These are phyloP conservation scores for Torymus aiolomorphi DNA, from an alignment of 2,888 invertebrate genomes.

Conservation along the genomic window DNA sequence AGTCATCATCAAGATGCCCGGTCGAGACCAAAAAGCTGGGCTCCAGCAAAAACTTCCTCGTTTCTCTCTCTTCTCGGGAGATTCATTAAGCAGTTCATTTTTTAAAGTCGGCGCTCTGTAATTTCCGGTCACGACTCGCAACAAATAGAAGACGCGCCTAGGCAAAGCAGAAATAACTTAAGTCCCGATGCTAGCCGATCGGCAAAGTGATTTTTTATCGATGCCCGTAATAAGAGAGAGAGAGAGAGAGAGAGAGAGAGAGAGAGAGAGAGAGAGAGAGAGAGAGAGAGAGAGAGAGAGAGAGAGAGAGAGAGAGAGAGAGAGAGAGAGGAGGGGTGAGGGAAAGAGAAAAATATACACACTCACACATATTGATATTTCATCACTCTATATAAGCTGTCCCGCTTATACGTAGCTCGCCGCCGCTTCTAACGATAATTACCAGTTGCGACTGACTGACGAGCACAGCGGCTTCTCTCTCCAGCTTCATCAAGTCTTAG, in stretches of 20 bases:
- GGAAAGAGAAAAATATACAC: not conserved
- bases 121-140: conserved; percentile 44
- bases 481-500: no score
- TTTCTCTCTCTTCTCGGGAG: not conserved
- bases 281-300: no score
- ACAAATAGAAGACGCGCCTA: not conserved
- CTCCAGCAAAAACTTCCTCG: not conserved
- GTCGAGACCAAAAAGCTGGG: conserved; percentile 16
- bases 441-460: conserved; percentile 44
- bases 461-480: not conserved
- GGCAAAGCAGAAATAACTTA: conserved; percentile 30
- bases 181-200: conserved; percentile 4
- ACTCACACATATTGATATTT: conserved; percentile 45
- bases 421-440: conserved; percentile 40
- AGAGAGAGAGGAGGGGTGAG: not conserved
- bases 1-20: conserved; percentile 30
- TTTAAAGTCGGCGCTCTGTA: conserved; percentile 48
- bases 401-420: not conserved
- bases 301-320: no score
- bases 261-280: conserved; percentile 10
- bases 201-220: conserved; percentile 47
- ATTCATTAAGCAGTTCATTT: conserved; percentile 51
- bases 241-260: conserved; percentile 15
- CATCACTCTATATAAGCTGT: conserved; percentile 43
- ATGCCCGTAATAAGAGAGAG: conserved; percentile 24